A percentile compares a stretch with the other conserved stretches of the same genome.
phyloP scores from a whole-genome alignment of 2,113 vertebrate species.

The Saimiri boliviensis region DNA sequence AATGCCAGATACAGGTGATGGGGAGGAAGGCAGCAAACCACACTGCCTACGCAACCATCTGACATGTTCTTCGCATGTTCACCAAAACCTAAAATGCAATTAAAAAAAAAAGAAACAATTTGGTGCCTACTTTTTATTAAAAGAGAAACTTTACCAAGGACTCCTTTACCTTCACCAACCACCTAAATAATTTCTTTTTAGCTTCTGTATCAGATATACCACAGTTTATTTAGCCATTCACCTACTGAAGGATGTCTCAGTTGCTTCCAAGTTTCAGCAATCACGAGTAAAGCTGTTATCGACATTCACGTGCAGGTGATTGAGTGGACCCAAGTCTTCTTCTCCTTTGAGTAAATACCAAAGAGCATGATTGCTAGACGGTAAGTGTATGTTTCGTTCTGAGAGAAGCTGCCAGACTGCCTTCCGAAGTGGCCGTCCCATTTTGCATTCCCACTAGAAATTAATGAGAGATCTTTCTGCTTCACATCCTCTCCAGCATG shows the following conservation, averaged over 20 bases:
- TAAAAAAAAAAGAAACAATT: too few relatives aligned
- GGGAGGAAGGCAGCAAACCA: too few relatives aligned
- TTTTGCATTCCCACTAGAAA: not conserved
- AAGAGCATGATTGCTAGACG: not conserved
- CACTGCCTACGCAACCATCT: too few relatives aligned
- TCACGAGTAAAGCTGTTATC: not conserved
- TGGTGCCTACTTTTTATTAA: too few relatives aligned
- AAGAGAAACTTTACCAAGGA: too few relatives aligned
- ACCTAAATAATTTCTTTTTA: too few relatives aligned
- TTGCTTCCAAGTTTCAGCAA: not conserved
- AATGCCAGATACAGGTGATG: too few relatives aligned
- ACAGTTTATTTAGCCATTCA: not conserved
- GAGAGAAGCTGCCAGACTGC: not conserved
- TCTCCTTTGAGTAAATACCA: not conserved
- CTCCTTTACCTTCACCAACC: too few relatives aligned
- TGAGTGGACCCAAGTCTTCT: not conserved
- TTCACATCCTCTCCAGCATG: not conserved
- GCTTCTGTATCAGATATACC: not conserved
- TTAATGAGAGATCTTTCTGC: not conserved
- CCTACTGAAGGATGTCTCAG: not conserved
- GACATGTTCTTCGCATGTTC: too few relatives aligned
- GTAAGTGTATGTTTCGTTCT: not conserved
- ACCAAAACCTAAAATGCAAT: too few relatives aligned
- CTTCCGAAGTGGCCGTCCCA: not conserved
- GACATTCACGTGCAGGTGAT: not conserved